Evolutionary conservation across 2,888 invertebrate species (phyloP).

Genomic region (Sphecodes monilicornis): DNA sequence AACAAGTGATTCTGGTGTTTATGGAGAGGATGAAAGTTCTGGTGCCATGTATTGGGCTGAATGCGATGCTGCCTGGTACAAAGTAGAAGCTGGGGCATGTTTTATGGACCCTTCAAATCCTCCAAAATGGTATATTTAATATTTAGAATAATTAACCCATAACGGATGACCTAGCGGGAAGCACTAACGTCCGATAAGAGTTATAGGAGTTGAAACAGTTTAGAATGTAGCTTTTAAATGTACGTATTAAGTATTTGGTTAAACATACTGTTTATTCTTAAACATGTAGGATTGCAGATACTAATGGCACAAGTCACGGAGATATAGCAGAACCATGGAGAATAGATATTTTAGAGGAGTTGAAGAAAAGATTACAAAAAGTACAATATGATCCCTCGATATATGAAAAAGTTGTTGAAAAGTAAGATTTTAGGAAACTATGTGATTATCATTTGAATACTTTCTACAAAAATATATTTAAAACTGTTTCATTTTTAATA

Average conservation of each 20-base stretch:
- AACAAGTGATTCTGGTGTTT: slow-evolving; percentile 90
- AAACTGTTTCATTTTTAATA: not conserved
- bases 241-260: not conserved
- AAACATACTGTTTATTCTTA: slow-evolving; percentile 12
- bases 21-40: slow-evolving; percentile 91
- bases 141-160: not conserved
- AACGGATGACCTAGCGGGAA: not conserved
- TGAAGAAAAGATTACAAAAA: slow-evolving; percentile 87
- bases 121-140: slow-evolving; percentile 89
- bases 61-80: slow-evolving; percentile 92
- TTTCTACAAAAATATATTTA: not conserved
- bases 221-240: not conserved
- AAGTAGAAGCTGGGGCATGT: slow-evolving; percentile 93
- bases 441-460: not conserved
- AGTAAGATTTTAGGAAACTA: slow-evolving; percentile 79
- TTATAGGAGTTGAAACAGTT: not conserved
- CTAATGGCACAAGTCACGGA: slow-evolving; percentile 86
- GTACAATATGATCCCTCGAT: slow-evolving; percentile 86
- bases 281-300: slow-evolving; percentile 85
- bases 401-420: slow-evolving; percentile 93
- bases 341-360: slow-evolving; percentile 88
- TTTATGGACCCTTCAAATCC: slow-evolving; percentile 89
- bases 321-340: slow-evolving; percentile 92
- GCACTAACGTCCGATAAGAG: not conserved
- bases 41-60: slow-evolving; percentile 91